phyloP scores from a whole-genome alignment of 2,113 vertebrate species.

The Oenanthe oenanthe region DNA sequence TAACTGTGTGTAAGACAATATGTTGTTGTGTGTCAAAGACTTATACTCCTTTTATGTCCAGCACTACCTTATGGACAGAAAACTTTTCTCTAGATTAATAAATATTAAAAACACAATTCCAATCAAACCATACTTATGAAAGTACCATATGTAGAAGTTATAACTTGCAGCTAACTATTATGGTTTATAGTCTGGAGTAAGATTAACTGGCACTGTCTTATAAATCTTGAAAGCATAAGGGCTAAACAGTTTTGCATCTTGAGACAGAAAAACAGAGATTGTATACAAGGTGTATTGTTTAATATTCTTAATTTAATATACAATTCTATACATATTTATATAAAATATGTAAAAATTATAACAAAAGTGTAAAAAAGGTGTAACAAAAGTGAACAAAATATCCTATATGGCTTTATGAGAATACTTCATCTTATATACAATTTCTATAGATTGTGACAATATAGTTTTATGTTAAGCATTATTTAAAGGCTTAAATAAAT shows the following conservation, averaged over 20 bases:
- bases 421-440: not conserved
- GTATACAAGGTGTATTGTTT: not conserved
- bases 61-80: not conserved
- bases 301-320: not conserved
- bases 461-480: not conserved
- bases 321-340: not conserved
- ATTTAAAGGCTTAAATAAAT: not conserved
- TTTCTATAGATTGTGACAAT: not conserved
- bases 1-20: not conserved
- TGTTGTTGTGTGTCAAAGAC: not conserved
- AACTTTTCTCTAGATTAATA: not conserved
- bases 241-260: not conserved
- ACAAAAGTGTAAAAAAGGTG: not conserved
- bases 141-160: not conserved
- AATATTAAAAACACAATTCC: not conserved
- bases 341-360: not conserved
- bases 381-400: not conserved
- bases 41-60: not conserved
- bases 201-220: not conserved
- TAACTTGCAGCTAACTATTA: not conserved
- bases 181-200: not conserved
- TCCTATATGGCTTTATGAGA: not conserved
- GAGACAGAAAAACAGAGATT: not conserved
- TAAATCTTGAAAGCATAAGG: not conserved
- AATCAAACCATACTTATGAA: not conserved